These are phyloP conservation scores for Atlantisia rogersi DNA, from an alignment of 2,113 vertebrate genomes.

Conservation along the genomic window DNA sequence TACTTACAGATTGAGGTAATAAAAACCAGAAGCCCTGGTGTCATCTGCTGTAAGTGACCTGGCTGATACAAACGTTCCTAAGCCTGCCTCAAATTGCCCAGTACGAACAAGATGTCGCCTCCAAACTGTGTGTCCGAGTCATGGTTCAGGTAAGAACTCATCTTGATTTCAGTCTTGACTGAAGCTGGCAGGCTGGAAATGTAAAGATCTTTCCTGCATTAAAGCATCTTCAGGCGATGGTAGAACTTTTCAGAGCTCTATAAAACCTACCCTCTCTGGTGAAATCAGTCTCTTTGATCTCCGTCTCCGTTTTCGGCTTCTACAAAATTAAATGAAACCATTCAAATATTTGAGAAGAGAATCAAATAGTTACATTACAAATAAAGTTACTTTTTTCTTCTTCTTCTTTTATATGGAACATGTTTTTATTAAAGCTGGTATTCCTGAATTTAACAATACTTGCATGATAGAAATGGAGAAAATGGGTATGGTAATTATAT, in stretches of 20 bases:
- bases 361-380: not conserved
- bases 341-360: conserved; percentile 7
- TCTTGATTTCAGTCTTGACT: not conserved
- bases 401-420: not conserved
- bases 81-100: not conserved
- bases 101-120: not conserved
- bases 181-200: conserved; percentile 39
- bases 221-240: conserved; percentile 37
- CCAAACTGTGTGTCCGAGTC: conserved; percentile 20
- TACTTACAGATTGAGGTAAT: not conserved
- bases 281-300: conserved; percentile 40
- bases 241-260: conserved; percentile 7
- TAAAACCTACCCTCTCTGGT: conserved; percentile 24
- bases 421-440: not conserved
- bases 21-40: not conserved
- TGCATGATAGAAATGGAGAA: not conserved
- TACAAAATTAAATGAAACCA: conserved; percentile 7
- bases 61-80: not conserved
- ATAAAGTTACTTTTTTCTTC: not conserved
- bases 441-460: not conserved
- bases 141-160: conserved; percentile 23
- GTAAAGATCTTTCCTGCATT: conserved; percentile 1
- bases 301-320: not conserved
- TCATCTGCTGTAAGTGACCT: not conserved
- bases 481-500: not conserved